phyloP scores from a whole-genome alignment of 1,140 invertebrate species.

The Nilaparvata lugens region DNA sequence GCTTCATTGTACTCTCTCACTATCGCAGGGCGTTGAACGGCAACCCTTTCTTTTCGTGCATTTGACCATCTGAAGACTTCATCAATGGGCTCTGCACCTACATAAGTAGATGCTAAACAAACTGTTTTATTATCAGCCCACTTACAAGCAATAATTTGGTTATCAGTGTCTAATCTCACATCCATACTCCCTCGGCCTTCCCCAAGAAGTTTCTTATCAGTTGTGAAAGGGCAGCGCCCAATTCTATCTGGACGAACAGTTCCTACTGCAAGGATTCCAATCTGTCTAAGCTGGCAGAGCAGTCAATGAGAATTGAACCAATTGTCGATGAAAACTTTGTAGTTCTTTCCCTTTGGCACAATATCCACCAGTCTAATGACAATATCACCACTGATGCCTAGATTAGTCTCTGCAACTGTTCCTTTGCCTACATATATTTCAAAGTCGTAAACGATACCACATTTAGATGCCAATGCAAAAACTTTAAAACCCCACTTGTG shows the following conservation, averaged over 20 bases:
- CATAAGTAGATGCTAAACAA: no score
- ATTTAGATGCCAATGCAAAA: conserved; percentile 11
- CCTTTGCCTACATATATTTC: conserved; percentile 16
- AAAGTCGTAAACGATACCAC: conserved; percentile 19
- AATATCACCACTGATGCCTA: conserved; percentile 17
- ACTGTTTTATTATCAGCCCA: no score
- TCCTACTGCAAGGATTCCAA: conserved; percentile 14
- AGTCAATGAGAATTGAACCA: conserved; percentile 18
- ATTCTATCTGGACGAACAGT: conserved; percentile 19
- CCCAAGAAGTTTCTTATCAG: conserved; percentile 19
- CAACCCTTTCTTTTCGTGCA: no score
- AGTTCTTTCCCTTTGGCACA: conserved; percentile 11
- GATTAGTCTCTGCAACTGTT: background rate
- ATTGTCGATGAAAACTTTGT: conserved; percentile 22
- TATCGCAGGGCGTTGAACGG: conserved; percentile 13
- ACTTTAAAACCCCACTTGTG: conserved; percentile 29
- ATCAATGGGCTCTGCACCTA: conserved; percentile 16
- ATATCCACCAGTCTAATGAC: conserved; percentile 15
- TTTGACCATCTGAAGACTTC: conserved; percentile 17
- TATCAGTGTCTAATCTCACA: no score
- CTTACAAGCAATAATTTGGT: no score
- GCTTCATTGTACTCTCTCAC: conserved; percentile 18
- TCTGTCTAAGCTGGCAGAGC: conserved; percentile 6
- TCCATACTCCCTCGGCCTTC: conserved; percentile 15
- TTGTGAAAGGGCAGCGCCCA: conserved; percentile 10